A percentile compares a stretch with the other conserved stretches of the same genome.
Evolutionary conservation across 2,888 invertebrate genomes (phyloP).

Genomic region (Argyra leucocephala): DNA sequence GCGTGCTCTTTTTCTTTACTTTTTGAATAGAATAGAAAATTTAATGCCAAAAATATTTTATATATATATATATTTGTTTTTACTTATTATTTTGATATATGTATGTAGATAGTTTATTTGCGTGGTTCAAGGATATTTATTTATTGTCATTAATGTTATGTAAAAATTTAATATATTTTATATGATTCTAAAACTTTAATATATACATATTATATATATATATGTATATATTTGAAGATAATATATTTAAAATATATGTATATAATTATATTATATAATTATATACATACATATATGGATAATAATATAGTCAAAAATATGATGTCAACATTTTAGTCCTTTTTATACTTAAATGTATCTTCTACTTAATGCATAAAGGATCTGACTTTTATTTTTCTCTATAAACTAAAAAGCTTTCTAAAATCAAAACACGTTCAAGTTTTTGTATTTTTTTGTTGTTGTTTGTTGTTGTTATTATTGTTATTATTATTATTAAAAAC

Average conservation of each 20-base stretch:
- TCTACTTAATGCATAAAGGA: neutral
- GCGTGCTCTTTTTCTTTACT: too few species aligned
- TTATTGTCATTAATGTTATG: neutral
- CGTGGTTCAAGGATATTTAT: neutral
- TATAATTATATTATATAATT: neutral
- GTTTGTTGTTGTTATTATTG: neutral
- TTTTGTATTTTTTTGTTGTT: neutral
- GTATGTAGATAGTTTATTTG: neutral
- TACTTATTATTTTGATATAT: neutral
- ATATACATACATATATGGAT: neutral
- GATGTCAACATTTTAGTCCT: conserved; percentile 6
- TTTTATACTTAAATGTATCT: neutral
- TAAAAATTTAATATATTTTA: too few species aligned
- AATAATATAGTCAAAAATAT: neutral
- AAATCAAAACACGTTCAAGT: neutral
- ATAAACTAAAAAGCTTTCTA: conserved; percentile 1
- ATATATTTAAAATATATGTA: neutral
- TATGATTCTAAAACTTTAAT: too few species aligned
- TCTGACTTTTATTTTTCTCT: neutral
- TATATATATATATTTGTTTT: neutral
- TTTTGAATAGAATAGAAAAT: too few species aligned
- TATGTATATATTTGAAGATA: neutral
- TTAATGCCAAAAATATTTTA: too few species aligned
- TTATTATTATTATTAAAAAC: neutral
- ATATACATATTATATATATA: too few species aligned